Base-by-base conservation (phyloP, 2,797 vertebrate species). In the Rhinatrema bivittatum region DNA sequence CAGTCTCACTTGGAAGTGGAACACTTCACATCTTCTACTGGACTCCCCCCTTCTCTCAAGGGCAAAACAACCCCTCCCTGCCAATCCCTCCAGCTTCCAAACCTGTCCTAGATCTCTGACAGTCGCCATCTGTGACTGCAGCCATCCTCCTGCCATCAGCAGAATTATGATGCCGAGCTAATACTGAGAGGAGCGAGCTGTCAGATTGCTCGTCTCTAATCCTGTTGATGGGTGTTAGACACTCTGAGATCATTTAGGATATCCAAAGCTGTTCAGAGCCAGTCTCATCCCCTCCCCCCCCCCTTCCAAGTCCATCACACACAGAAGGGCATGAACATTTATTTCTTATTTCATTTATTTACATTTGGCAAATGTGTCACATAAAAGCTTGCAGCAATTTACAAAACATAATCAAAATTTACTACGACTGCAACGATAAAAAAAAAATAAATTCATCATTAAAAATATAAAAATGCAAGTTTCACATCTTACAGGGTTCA, bases 61-160 rank as follows among this genome's bases (percentile, higher is more conserved):
- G 13, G 13, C 20, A 32, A 16, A 21, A 14, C 24, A 10, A n/a
- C 28, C 30, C 45, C 24, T 32, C 20, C 40, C 5, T 10, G 1
- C 32, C 6, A 5, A 25, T 40, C 23, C 31, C 30, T 41, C 41
- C 17, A 27, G 24, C 33, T 27, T 29, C 46, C 40, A 16, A 18
- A 61, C 60, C 74, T 88, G 88, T 88, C 87, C 86, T 83, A 91
- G 85, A 88, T 90, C 87, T 87, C 86, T 87, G 82, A 86, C 80
- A 65, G 81, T 76, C 69, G 56, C 85, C 86, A 88, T 85, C 85
- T 87, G 87, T 69, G 37, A 70, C 73, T 59, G 67, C 24, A 46
- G 50, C 70, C 45, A 7, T 70, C 53, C 54, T 72, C 81, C 83
- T 86, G 74, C 74, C 74, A 62, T 85, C 62, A 52, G 80, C 86